phyloP scores from a whole-genome alignment of 1,140 invertebrate species.

The Drosophila tristis region DNA sequence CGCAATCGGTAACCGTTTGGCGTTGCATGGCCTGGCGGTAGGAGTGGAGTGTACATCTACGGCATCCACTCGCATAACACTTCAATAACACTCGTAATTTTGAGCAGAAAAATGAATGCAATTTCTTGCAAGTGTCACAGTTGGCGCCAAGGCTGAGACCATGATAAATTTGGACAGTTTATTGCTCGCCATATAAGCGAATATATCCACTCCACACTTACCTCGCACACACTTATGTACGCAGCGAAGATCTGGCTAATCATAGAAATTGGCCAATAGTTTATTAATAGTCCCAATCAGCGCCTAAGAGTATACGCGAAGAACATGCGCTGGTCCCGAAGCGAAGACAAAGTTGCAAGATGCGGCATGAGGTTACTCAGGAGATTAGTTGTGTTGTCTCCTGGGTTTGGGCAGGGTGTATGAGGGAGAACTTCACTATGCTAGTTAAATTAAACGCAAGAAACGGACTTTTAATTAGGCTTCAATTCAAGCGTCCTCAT shows the following conservation, averaged over 20 bases:
- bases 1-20: conserved; percentile 56
- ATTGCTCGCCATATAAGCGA: conserved; percentile 51
- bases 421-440: too few relatives aligned
- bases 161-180: conserved; percentile 80
- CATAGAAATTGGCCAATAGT: conserved; percentile 68
- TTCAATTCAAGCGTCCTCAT: too few relatives aligned
- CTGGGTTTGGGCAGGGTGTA: too few relatives aligned
- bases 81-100: conserved; percentile 66
- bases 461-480: too few relatives aligned
- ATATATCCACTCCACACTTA: conserved; percentile 19
- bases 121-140: conserved; percentile 76
- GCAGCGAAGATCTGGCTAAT: conserved; percentile 41
- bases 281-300: conserved; percentile 68
- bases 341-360: conserved; percentile 39
- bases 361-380: neutral
- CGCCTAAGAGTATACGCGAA: conserved; percentile 16
- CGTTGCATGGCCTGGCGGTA: too few relatives aligned
- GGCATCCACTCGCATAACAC: conserved; percentile 26
- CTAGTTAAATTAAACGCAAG: too few relatives aligned
- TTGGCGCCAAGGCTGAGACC: conserved; percentile 76
- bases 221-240: neutral
- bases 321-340: conserved; percentile 34
- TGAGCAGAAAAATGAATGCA: conserved; percentile 72
- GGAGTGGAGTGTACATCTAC: conserved; percentile 20
- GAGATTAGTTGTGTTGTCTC: too few relatives aligned